Base-by-base conservation (phyloP, 1,140 invertebrate species). In the Anastrepha obliqua region DNA sequence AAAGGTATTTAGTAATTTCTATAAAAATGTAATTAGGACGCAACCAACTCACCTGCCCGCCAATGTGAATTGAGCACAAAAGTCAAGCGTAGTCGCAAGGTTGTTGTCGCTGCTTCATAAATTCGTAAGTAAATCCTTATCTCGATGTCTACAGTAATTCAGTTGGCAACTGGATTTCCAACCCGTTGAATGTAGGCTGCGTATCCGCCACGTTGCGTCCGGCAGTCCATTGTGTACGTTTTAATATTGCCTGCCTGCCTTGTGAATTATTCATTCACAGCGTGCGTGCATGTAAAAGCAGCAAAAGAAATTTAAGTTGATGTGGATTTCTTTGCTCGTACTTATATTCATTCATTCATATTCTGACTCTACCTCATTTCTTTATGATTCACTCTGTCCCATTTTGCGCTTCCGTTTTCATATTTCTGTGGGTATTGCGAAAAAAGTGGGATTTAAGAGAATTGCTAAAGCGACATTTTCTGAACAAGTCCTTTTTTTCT, bases 141-240 rank as follows among this genome's bases (percentile, higher is more conserved):
- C 74, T 55, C 47, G 42, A 29, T 9, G 64, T 67, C 64, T 29
- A 74, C 70, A 74, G 20, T 47, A 74, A 74, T 74, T 51, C 70
- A 74, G 20, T 74, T 67, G 64, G 6, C 3, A 42, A 13, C 8
- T 29, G 29, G 44, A 5, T 81, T 81, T 51, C 29, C 15, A 20
- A 6, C 64, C 6, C 20, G 2, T 67, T 67, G 17, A 81, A 81
- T 55, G 74, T 81, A 81, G 74, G 74, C 55, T 81, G 74, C 74
- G 74, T 81, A 81, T 81, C 47, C 74, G 74, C 74, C 47, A 81
- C 47, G 74, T 81, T 13, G 74, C 74, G 47, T 81, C 74, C 74
- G 74, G 74, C 74, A 47, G 74, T 8, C 74, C 74, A 51, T 81
- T 81, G 42, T 81, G 74, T 81, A 44, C 74, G 74, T 47, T 81